Evolutionary conservation across 2,888 invertebrate genomes (phyloP), one percentile per base, ranked within the genome.

Genomic region (Candidula unifasciata): DNA sequence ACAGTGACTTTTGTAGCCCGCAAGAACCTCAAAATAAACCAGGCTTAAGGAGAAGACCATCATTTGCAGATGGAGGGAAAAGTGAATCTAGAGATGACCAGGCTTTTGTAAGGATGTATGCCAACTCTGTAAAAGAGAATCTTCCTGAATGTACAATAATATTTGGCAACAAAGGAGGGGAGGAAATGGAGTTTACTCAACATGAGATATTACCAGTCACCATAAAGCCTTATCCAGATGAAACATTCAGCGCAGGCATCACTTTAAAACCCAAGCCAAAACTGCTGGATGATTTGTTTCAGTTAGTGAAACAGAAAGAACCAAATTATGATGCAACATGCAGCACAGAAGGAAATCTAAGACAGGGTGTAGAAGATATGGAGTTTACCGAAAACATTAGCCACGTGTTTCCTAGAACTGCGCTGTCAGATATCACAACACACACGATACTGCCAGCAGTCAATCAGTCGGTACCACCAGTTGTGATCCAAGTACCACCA

Each of bases 51-150:
- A 52, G 82, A 33, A 66, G 27, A 24, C 68, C 82, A 52, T 82
- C 82, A n/a, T 82, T 82, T 76, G 76, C 82, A 30, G 82, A 68
- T 44, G 76, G 76, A 35, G n/a, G 30, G 27, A 54, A 44, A 24
- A 24, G 13, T 74, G 82, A 82, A 27, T 35, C 33, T 57, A 24
- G 16, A 33, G 73, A 71, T 44, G 74, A 81, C 16, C 35, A 57
- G 18, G 33, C n/a, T 30, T 81, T 81, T 27, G 35, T 73, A 6
- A 27, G 60, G 64, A 35, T 73, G 57, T n/a, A n/a, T 21, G 21
- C n/a, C 30, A 74, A 74, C 69, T 27, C 21, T 24, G 35, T 13
- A 37, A 64, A 78, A 6, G n/a, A 57, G 27, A 44, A 66, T 68
- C 6, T n/a, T 27, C 21, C 80, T 18, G 80, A 80, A 2, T 33